Evolutionary conservation across 2,797 vertebrate species (phyloP).

Genomic region (Xenentodon cancila): DNA sequence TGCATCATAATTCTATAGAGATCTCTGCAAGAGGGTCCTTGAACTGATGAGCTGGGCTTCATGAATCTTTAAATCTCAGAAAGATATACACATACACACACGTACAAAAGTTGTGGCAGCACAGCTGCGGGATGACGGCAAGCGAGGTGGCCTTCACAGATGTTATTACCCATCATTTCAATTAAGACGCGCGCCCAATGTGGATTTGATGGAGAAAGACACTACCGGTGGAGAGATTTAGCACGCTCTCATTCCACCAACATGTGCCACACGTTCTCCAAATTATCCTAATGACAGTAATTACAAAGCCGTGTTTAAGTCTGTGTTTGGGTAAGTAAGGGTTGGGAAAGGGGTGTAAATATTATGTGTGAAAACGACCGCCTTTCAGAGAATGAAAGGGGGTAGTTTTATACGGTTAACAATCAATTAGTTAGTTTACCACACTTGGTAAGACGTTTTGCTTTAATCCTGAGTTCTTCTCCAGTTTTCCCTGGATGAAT

Average conservation of each 20-base stretch:
- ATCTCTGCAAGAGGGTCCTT: slow-evolving; percentile 58
- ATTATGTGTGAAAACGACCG: slow-evolving; percentile 26
- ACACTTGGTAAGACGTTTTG: neutral
- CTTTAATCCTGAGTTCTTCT: neutral
- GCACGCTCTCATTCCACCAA: slow-evolving; percentile 64
- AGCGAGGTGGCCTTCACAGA: slow-evolving; percentile 73
- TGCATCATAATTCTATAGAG: slow-evolving; percentile 58
- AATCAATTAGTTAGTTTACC: neutral
- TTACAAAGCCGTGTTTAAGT: slow-evolving; percentile 70
- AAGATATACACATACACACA: slow-evolving; percentile 26
- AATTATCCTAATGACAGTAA: slow-evolving; percentile 77
- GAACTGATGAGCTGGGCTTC: slow-evolving; percentile 57
- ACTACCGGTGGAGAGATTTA: slow-evolving; percentile 72
- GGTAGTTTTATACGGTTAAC: neutral
- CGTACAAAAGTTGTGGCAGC: slow-evolving; percentile 34
- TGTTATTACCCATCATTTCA: slow-evolving; percentile 73
- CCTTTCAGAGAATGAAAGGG: slow-evolving; percentile 6
- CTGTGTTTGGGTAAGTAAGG: slow-evolving; percentile 70
- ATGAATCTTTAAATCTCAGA: slow-evolving; percentile 72
- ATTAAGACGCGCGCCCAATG: slow-evolving; percentile 70
- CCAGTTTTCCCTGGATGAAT: neutral
- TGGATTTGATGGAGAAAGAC: slow-evolving; percentile 71
- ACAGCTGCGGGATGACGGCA: slow-evolving; percentile 65
- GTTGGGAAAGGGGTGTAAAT: slow-evolving; percentile 53
- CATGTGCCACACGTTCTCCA: slow-evolving; percentile 63